These are phyloP conservation scores for Apocrypta bakeri DNA, from an alignment of 1,140 invertebrate species.

Conservation along the genomic window DNA sequence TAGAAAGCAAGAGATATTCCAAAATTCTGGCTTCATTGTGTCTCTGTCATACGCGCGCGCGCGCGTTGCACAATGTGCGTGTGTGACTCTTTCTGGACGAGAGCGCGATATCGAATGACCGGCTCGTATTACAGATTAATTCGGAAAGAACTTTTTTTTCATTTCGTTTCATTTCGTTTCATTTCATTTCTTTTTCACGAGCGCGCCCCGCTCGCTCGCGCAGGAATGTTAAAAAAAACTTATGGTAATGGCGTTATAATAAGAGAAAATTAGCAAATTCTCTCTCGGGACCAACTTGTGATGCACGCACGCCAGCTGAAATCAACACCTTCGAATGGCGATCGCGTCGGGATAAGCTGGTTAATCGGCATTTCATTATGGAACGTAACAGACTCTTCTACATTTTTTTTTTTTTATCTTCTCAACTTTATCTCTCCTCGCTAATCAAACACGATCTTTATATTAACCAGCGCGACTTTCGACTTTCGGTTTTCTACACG, in stretches of 20 bases:
- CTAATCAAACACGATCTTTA: no score
- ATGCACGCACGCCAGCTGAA: neutral
- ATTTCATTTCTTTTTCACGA: neutral
- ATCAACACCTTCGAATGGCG: neutral
- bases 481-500: no score
- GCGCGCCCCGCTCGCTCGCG: no score
- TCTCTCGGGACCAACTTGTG: neutral
- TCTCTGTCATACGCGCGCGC: no score
- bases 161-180: no score
- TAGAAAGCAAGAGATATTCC: neutral
- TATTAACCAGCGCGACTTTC: no score
- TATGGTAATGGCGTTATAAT: constrained; percentile 2
- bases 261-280: neutral
- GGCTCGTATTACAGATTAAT: constrained; percentile 38
- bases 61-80: neutral
- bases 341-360: neutral
- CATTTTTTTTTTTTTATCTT: neutral
- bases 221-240: neutral
- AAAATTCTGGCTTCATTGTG: constrained; percentile 27
- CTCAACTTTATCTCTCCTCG: neutral
- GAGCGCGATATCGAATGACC: constrained; percentile 19
- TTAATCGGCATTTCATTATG: neutral
- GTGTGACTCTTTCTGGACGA: neutral
- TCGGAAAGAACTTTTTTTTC: neutral
- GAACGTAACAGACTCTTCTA: neutral